These are phyloP conservation scores for Leucosticte australis DNA, from an alignment of 2,113 vertebrate genomes.

Conservation along the genomic window DNA sequence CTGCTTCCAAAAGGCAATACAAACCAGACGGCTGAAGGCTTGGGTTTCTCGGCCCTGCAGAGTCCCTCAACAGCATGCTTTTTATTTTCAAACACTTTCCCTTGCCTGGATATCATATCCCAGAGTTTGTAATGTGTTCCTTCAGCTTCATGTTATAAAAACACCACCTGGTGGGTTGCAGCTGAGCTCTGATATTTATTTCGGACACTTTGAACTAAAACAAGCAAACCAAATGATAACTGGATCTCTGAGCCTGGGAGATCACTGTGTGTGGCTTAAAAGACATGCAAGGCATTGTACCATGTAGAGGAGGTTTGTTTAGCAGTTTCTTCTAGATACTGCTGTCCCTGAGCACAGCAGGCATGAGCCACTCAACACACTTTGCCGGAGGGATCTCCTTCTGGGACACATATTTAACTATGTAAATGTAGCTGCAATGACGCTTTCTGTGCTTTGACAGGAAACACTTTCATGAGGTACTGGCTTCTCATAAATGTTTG, in stretches of 20 bases:
- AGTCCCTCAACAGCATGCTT: not conserved
- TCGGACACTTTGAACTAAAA: not conserved
- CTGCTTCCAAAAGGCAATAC: not conserved
- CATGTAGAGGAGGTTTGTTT: not conserved
- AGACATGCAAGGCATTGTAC: not conserved
- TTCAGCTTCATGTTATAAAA: not conserved
- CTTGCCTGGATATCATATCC: not conserved
- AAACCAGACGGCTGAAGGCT: not conserved
- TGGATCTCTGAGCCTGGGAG: not conserved
- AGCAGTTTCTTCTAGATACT: not conserved
- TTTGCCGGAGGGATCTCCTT: not conserved
- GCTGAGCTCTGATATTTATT: not conserved
- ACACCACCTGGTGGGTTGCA: not conserved
- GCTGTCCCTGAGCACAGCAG: not conserved
- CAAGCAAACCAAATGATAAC: not conserved
- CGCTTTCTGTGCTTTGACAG: not conserved
- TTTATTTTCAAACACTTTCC: constrained; percentile 4
- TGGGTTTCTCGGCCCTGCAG: not conserved
- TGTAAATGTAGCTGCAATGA: not conserved
- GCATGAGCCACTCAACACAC: not conserved
- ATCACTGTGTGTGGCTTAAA: not conserved
- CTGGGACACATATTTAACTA: not conserved
- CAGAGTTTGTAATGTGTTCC: not conserved
- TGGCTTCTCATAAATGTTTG: not conserved
- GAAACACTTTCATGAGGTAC: not conserved